Percentiles rank a stretch among this genome's conserved stretches.
Conservation (phyloP, 2,888 invertebrate genomes). For the Papilio demoleus region DNA sequence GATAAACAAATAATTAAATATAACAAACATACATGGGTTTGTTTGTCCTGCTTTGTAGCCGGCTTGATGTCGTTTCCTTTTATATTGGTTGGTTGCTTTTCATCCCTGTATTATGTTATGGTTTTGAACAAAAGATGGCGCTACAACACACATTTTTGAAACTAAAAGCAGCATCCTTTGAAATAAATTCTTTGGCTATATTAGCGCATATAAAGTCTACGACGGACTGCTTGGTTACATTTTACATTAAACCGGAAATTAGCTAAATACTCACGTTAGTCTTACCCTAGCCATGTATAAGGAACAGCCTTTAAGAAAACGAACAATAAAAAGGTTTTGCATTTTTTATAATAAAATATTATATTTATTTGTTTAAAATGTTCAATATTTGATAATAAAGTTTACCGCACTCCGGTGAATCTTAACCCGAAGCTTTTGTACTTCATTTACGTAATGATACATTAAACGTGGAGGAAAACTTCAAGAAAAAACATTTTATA, state of each 20-base stretch:
- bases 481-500: not conserved
- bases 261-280: too few species aligned
- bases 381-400: slow-evolving; percentile 13
- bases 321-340: not conserved
- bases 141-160: too few species aligned
- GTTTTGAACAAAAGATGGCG: too few species aligned
- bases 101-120: too few species aligned
- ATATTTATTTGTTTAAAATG: not conserved
- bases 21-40: slow-evolving; percentile 16
- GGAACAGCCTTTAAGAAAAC: too few species aligned
- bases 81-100: not conserved
- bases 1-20: slow-evolving; percentile 9
- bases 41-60: not conserved
- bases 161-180: too few species aligned
- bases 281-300: too few species aligned
- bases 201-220: too few species aligned
- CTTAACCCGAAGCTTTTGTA: not conserved
- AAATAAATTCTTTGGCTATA: too few species aligned
- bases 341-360: slow-evolving; percentile 1
- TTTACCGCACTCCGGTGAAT: not conserved
- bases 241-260: too few species aligned
- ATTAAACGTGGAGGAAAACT: not conserved
- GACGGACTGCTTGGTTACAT: too few species aligned
- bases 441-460: not conserved
- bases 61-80: too few species aligned